A percentile compares a stretch with the other conserved stretches of the same genome.
Conservation (phyloP, 2,888 invertebrate species). For the Callyntrura sp. region DNA sequence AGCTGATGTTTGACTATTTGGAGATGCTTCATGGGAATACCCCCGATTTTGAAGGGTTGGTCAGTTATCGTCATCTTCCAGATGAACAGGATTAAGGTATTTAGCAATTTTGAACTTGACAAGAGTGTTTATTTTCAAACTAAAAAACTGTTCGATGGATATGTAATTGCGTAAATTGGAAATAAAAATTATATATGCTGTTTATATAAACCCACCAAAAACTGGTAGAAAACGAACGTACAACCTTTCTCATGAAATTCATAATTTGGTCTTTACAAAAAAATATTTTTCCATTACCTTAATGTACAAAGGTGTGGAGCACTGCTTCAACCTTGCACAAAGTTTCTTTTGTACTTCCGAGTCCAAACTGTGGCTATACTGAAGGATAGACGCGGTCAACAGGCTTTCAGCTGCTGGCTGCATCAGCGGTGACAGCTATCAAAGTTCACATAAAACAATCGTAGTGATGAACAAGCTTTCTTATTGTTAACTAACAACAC, state of each 20-base stretch:
- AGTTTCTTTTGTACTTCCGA: conserved; percentile 88
- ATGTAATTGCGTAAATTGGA: not conserved
- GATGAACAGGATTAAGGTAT: conserved; percentile 2
- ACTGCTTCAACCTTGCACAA: conserved; percentile 88
- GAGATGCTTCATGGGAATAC: conserved; percentile 44
- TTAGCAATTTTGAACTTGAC: no score
- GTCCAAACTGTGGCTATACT: conserved; percentile 88
- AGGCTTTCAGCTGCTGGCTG: conserved; percentile 87
- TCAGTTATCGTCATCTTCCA: conserved; percentile 10
- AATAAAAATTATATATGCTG: not conserved
- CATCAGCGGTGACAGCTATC: conserved; percentile 86
- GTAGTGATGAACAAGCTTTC: not conserved
- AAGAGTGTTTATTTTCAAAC: no score
- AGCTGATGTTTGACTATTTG: conserved; percentile 56
- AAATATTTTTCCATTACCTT: conserved; percentile 87
- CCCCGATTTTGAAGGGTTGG: conserved; percentile 35
- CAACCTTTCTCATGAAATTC: no score
- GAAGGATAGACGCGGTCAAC: conserved; percentile 87
- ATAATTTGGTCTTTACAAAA: no score
- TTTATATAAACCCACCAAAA: no score
- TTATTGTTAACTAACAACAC: not conserved
- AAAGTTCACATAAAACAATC: not conserved
- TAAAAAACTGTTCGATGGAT: no score
- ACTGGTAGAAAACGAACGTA: no score
- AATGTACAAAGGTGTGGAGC: conserved; percentile 90